Evolutionary conservation across 2,888 invertebrate species (phyloP), one percentile per base, ranked within the genome.

Genomic region (Magallana nippona): DNA sequence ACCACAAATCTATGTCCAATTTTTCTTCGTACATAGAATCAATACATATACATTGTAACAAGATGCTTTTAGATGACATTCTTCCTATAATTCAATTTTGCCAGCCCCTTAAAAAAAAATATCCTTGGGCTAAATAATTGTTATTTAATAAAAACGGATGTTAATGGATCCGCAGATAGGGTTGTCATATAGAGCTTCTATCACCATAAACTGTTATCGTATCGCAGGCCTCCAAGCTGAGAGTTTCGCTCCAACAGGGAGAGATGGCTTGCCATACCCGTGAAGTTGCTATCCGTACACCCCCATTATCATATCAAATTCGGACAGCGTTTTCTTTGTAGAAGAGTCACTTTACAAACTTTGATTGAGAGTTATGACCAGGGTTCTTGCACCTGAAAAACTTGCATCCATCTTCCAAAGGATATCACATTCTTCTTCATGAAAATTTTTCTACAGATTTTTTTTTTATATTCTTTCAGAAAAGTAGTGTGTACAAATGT

Each of bases 141-240:
- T 63, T 63, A 63, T 63, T 63, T 63, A 63, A 63, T 63, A 63
- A 63, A 63, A 63, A 63, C 63, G 22, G 63, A 22, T 63, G 63
- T 63, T 63, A 63, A 63, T 63, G 63, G 63, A 63, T 63, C 63
- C 11, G 27, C 22, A 13, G 63, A 63, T 19, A 63, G 27, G 27
- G 22, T 22, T 63, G 63, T 63, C 63, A 22, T 63, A 63, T 63
- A 27, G 32, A 27, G 22, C 63, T 22, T 63, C 63, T 11, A 15
- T 27, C 22, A 63, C 19, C 27, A 10, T 27, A 63, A 19, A 63
- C 63, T 15, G 63, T 63, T 27, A 63, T 22, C 22, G 27, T 32
- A 63, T 27, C 15, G 1, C 3, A 15, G 13, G 27, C 27, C 63
- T 27, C 27, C 15, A 15, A 3, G 44, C 44, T 0, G 44, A 44